Base-by-base conservation (phyloP, 2,888 invertebrate genomes). In the Danaus chrysippus region DNA sequence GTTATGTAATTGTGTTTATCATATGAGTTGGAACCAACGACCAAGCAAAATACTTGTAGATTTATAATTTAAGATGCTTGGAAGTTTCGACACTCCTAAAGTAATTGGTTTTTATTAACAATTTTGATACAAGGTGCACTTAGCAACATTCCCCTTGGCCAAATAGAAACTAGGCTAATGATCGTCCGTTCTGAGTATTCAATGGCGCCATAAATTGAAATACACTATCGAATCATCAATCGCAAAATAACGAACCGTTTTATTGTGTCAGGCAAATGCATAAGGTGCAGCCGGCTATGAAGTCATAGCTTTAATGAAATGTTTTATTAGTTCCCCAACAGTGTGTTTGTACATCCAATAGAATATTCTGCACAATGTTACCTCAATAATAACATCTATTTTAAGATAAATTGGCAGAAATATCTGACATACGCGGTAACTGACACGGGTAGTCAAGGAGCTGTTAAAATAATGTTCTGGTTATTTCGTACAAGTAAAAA, bases 171-270 rank as follows among this genome's bases (percentile, higher is more conserved):
- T 84, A 72, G 87, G 84, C 75, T 85, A 86, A 85, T 82, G 79
- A 79, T 75, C 70, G 70, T 72, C 71, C 72, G 72, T 68, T 77
- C 73, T 77, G 74, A 73, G 76, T 75, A 79, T 75, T 80, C 84
- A 86, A 84, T 83, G 86, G 84, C 78, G 80, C 85, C 73, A 76
- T 84, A 86, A 88, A 87, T 88, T 86, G 82, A 82, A 84, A 78
- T 81, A 80, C 79, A 79, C 83, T 84, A 86, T 84, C 82, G 77
- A 80, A 78, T 77, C 79, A 78, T 79, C 83, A 81, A 86, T 86
- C 84, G 77, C 76, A 73, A 76, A 77, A 81, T 78, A 81, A 84
- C 81, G 79, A 83, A 82, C 75, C 77, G 72, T 73, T 76, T 76
- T 79, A 83, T 83, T 86, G 81, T 80, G 66, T 71, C 69, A 72